Conservation (phyloP, 2,888 invertebrate genomes). For the Sinelater perroti region DNA sequence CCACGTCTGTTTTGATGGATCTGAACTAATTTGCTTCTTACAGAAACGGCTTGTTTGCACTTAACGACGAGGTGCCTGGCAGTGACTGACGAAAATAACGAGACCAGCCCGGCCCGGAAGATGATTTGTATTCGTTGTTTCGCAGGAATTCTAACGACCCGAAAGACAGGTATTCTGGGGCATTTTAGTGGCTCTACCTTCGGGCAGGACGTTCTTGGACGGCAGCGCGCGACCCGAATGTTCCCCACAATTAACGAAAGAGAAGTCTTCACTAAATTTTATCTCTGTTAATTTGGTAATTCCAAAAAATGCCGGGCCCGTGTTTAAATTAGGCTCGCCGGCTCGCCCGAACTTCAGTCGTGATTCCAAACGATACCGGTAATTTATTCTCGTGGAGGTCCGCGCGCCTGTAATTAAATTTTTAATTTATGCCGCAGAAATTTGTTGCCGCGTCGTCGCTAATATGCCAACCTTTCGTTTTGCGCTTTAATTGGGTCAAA, state of each 20-base stretch:
- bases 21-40: slow-evolving; percentile 23
- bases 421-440: slow-evolving; percentile 28
- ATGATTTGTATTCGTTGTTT: neutral
- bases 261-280: slow-evolving; percentile 41
- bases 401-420: slow-evolving; percentile 30
- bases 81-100: slow-evolving; percentile 14
- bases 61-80: slow-evolving; percentile 24
- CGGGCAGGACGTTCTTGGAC: slow-evolving; percentile 18
- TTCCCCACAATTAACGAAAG: slow-evolving; percentile 42
- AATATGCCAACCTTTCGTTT: slow-evolving; percentile 2
- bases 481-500: neutral
- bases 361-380: slow-evolving; percentile 28
- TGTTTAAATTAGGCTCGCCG: slow-evolving; percentile 36
- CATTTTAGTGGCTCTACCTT: slow-evolving; percentile 24
- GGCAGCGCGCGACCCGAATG: slow-evolving; percentile 38
- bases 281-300: slow-evolving; percentile 42
- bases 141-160: no score
- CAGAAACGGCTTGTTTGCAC: slow-evolving; percentile 23
- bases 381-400: slow-evolving; percentile 31
- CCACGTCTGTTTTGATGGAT: slow-evolving; percentile 13
- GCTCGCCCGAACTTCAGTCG: slow-evolving; percentile 26
- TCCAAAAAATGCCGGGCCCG: slow-evolving; percentile 27
- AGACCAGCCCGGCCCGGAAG: neutral
- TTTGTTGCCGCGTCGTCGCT: slow-evolving; percentile 19
- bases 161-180: no score